Base-by-base conservation (phyloP, 2,113 vertebrate species). In the Corythoichthys haematopterus region DNA sequence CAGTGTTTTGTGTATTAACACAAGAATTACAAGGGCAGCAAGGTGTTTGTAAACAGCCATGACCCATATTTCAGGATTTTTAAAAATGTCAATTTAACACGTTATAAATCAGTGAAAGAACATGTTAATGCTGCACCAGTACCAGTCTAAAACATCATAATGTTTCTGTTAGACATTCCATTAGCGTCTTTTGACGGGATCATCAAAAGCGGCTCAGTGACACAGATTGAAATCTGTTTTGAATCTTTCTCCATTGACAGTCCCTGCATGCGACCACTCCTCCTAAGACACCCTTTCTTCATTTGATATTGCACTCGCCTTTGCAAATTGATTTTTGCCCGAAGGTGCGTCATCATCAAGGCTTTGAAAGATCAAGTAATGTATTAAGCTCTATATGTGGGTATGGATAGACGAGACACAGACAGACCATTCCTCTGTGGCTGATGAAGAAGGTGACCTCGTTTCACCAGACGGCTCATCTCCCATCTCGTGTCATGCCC, bases 311-410 rank as follows among this genome's bases (percentile, higher is more conserved):
- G 63, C 46, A 47, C 75, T 80, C 71, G 57, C 46, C 67, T 69
- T 37, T 38, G 58, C 70, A 85, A 81, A 86, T 85, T 74, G 81
- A 87, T 86, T 86, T 88, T 80, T 51, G 81, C 85, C 81, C 60
- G 60, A 71, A 84, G 87, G 67, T 72, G 71, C 20, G 3, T 80
- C 70, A 70, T 76, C 52, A 15, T 38, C 35, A 43, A 52, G 52
- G 69, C 75, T 77, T 46, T 74, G 71, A 81, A 86, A 87, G 86
- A 85, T 89, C 86, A 85, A 81, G 79, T 78, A 77, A 51, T 46
- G 75, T 76, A 76, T 69, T 69, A 71, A 63, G 80, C 72, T 71
- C 59, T 61, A 13, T 82, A 78, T 81, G 69, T 70, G 61, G 65
- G 70, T 69, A 82, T 69, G 76, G 70, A 69, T 80, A 85, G 82